Base-by-base conservation (phyloP, 2,113 vertebrate genomes). In the Colius striatus region DNA sequence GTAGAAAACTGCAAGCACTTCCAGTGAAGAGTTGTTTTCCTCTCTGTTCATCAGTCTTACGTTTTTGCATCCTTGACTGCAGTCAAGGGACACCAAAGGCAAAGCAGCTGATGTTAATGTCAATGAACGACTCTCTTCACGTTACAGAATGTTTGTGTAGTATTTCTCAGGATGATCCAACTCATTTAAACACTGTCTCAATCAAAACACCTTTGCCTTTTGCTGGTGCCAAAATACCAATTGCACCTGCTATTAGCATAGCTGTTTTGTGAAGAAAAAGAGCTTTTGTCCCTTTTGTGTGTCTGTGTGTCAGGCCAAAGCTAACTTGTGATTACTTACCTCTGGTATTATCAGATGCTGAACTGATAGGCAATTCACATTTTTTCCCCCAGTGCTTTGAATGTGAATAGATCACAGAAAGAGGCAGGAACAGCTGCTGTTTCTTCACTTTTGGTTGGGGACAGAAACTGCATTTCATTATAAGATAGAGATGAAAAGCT, bases 391-490 rank as follows among this genome's bases (percentile, higher is more conserved):
- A 32, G 51, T 1, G 0, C 34, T 90, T 75, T 8, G 11, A 76
- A 54, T 65, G 17, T n/a, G 74, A 84, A 67, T 72, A 84, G 79
- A 77, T 89, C 75, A 87, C 36, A 90, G 87, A 89, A 94, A 70
- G 27, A 90, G 36, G 72, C 41, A 87, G 20, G 58, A 96, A 78
- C 71, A 78, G 60, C 78, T 96, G 84, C 60, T 94, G 50, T 96
- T 94, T 90, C 84, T 92, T 85, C 70, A 38, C 70, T 93, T 83
- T 75, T 57, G 13, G 57, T 71, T 95, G 67, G 87, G 91, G 74
- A 76, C 32, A 95, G 70, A 92, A 89, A 89, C 47, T n/a, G 18
- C 41, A 78, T 95, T 95, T 92, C 68, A 86, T 92, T 93, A 80
- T 6, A 68, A 36, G 30, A 23, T 82, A 71, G 85, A 84, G 50